phyloP scores from a whole-genome alignment of 2,888 invertebrate genomes.

The Emmelina monodactyla region DNA sequence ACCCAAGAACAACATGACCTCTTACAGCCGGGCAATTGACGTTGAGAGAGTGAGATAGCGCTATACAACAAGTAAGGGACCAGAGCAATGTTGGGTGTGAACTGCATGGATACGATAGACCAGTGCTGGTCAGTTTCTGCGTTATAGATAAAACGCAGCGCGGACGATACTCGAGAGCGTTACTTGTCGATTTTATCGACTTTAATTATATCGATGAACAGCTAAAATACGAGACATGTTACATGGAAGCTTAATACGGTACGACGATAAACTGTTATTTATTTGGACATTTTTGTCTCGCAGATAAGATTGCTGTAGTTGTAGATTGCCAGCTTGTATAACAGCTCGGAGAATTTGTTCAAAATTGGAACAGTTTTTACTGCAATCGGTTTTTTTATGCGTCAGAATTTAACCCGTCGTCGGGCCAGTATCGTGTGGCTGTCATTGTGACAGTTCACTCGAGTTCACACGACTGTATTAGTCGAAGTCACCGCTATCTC shows the following conservation, averaged over 20 bases:
- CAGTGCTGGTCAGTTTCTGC: no score
- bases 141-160: constrained; percentile 22
- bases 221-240: constrained; percentile 21
- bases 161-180: constrained; percentile 23
- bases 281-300: no score
- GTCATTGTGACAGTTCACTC: no score
- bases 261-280: constrained; percentile 11
- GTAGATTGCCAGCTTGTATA: no score
- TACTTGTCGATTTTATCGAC: constrained; percentile 32
- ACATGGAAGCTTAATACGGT: constrained; percentile 20
- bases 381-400: no score
- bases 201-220: constrained; percentile 29
- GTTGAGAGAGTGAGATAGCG: not conserved
- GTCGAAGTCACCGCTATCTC: not conserved
- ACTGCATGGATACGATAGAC: not conserved
- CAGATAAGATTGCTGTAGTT: no score
- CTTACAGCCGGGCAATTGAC: not conserved
- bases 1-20: constrained; percentile 19
- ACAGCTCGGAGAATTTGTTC: no score
- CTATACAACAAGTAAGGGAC: not conserved
- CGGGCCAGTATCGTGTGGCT: no score
- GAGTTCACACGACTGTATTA: no score
- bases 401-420: no score
- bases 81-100: no score
- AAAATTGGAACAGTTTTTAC: no score